phyloP scores from a whole-genome alignment of 1,140 invertebrate species.

The Drosophila azteca region DNA sequence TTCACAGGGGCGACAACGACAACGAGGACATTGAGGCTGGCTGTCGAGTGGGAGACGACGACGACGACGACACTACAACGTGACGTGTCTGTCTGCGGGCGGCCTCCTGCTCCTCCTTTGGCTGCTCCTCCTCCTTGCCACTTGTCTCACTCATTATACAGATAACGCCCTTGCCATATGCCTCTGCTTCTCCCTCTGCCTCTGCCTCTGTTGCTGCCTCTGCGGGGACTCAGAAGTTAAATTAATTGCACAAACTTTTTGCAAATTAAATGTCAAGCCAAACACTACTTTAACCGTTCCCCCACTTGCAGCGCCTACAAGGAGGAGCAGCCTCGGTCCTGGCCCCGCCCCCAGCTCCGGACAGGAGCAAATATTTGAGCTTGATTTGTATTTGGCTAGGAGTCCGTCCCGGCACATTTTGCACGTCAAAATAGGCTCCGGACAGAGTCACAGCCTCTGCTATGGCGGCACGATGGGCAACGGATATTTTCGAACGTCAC shows the following conservation, averaged over 20 bases:
- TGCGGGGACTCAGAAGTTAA: constrained; percentile 21
- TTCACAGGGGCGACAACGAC: constrained; percentile 16
- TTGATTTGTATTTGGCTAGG: constrained; percentile 11
- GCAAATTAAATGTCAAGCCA: constrained; percentile 46
- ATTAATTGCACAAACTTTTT: constrained; percentile 58
- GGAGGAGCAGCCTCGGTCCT: not conserved
- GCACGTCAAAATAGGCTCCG: constrained; percentile 83
- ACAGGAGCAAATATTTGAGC: constrained; percentile 7
- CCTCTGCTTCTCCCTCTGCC: not conserved
- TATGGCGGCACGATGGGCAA: constrained; percentile 84
- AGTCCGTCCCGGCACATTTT: constrained; percentile 63
- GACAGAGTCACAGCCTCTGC: constrained; percentile 84
- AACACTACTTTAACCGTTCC: constrained; percentile 50
- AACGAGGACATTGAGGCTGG: constrained; percentile 36
- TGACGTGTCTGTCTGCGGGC: constrained; percentile 9
- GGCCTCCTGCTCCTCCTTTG: constrained; percentile 23
- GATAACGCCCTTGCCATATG: constrained; percentile 26
- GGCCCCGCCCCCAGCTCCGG: too few relatives aligned
- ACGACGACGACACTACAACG: constrained; percentile 8
- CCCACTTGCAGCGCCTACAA: constrained; percentile 35
- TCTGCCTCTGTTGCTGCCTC: constrained; percentile 6
- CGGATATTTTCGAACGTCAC: constrained; percentile 83
- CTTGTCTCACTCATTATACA: constrained; percentile 43
- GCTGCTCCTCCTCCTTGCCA: constrained; percentile 15
- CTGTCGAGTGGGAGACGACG: constrained; percentile 13